Evolutionary conservation across 2,888 invertebrate species (phyloP), one percentile per base, ranked within the genome.

Genomic region (Stegana nigrithorax): DNA sequence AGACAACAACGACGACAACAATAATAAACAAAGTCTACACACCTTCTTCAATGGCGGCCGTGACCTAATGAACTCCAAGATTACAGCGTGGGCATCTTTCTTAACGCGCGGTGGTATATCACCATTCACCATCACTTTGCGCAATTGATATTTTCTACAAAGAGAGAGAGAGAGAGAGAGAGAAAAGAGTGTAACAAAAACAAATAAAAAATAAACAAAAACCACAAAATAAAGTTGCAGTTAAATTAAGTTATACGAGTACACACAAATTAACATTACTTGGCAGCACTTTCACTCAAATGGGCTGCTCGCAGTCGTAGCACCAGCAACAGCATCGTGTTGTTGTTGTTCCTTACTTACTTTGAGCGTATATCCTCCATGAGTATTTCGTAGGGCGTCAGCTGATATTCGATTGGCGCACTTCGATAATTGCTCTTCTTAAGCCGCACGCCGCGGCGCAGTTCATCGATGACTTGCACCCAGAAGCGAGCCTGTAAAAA

Each of bases 311-410:
- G 39, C 39, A 39, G 6, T 14, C n/a, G 6, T n/a, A n/a, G 4
- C 5, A 14, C 39, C 36, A 36, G 4, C 4, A 10, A 36, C 36
- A 36, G 36, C 36, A 14, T 25, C 27, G 4, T 14, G 17, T 51
- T 26, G 8, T 19, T 47, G 17, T 39, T 12, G 14, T 39, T 47
- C 10, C 10, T 21, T 47, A 73, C 76, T 77, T 65, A 89, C 83
- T 94, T 91, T 66, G 94, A 91, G 74, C 96, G 89, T 81, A 98
- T 97, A 83, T 98, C 97, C 84, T 97, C 95, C 93, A 98, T 95
- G 62, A 98, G 89, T 81, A 96, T 96, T 87, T 98, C 97, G 83
- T 97, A 97, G 12, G 97, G 97, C 50, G 97, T 98, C 75, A 97
- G 87, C 86, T 96, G 96, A 86, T 92, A 97, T 85, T 97, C 96